Percentiles rank a stretch among this genome's conserved stretches.
Evolutionary conservation across 1,140 invertebrate species (phyloP).

Genomic region (Bradysia coprophila): DNA sequence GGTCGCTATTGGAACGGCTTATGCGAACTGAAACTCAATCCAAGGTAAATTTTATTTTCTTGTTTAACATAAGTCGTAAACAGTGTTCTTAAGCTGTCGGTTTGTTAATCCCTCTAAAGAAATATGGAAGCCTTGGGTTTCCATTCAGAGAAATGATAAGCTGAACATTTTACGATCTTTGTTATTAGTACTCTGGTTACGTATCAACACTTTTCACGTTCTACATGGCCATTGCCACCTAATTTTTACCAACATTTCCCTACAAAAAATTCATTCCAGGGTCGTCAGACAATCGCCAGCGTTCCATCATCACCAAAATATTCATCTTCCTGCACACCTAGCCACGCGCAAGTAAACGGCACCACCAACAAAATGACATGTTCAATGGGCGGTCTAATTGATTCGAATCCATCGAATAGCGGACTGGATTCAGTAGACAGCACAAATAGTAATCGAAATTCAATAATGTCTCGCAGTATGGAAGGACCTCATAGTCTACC

Average conservation of each 20-base stretch:
- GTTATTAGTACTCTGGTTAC: no score
- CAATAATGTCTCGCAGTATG: conserved; percentile 31
- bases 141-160: no score
- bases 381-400: background rate
- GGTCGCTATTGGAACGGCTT: conserved; percentile 37
- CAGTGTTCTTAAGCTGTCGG: no score
- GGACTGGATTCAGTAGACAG: background rate
- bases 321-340: conserved; percentile 24
- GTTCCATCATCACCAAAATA: conserved; percentile 44
- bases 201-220: no score
- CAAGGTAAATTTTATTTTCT: conserved; percentile 16
- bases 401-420: background rate
- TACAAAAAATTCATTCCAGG: conserved; percentile 7
- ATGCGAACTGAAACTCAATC: conserved; percentile 30
- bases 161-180: no score
- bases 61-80: no score
- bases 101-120: no score
- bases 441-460: conserved; percentile 6
- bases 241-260: background rate
- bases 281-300: conserved; percentile 29
- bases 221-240: no score
- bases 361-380: background rate
- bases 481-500: conserved; percentile 33
- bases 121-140: no score
- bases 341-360: conserved; percentile 2